These are phyloP conservation scores for Drosophila malerkotliana DNA, from an alignment of 1,140 invertebrate genomes.

Conservation along the genomic window DNA sequence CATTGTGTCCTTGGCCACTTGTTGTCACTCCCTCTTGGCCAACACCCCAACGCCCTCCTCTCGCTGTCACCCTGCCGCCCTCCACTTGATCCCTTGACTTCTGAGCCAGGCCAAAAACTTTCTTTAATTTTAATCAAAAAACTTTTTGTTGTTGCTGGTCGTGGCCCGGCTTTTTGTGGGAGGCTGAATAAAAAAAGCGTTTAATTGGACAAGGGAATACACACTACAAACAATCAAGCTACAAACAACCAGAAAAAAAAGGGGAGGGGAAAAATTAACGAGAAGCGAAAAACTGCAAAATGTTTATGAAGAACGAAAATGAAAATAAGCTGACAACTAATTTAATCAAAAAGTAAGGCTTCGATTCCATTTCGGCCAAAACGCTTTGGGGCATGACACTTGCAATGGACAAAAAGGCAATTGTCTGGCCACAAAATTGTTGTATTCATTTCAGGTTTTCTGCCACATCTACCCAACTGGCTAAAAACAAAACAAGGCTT, in stretches of 20 bases:
- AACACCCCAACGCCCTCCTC: not conserved
- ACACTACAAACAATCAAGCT: conserved; percentile 30
- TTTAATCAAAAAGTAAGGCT: conserved; percentile 30
- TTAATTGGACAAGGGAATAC: conserved; percentile 80
- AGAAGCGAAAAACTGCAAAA: conserved; percentile 18
- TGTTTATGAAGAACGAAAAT: conserved; percentile 43
- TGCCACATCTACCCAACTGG: too few relatives aligned
- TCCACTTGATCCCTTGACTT: conserved; percentile 35
- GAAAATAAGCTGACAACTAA: conserved; percentile 51
- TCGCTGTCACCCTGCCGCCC: not conserved
- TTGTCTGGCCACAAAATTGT: not conserved
- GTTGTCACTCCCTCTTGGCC: conserved; percentile 44
- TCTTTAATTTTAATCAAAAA: conserved; percentile 80
- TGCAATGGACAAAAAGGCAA: not conserved
- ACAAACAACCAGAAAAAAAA: not conserved
- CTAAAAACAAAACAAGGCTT: not conserved
- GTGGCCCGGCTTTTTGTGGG: conserved; percentile 26
- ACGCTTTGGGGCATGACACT: not conserved
- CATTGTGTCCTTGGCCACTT: conserved; percentile 63
- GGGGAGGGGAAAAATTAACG: not conserved
- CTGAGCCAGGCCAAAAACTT: conserved; percentile 57
- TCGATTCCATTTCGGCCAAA: not conserved
- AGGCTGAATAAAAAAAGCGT: conserved; percentile 60
- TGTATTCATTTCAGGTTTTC: too few relatives aligned
- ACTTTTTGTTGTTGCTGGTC: conserved; percentile 58